These are phyloP conservation scores for Theretra japonica DNA, from an alignment of 2,888 invertebrate species.

Conservation along the genomic window DNA sequence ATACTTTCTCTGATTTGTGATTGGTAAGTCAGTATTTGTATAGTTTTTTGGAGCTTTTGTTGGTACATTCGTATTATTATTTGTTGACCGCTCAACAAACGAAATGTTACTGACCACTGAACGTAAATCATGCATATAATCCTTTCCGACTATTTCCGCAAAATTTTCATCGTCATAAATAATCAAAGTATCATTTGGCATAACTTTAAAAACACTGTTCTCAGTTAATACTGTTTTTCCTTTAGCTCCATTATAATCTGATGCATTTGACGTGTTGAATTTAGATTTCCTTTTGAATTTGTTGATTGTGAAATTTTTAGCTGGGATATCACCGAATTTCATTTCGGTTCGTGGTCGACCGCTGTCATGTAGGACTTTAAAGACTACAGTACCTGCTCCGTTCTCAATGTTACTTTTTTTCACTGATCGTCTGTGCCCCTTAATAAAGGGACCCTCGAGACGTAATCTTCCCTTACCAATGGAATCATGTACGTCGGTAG, in stretches of 20 bases:
- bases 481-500: not conserved
- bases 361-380: slow-evolving; percentile 55
- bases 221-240: slow-evolving; percentile 32
- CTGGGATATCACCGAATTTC: slow-evolving; percentile 46
- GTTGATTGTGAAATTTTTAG: slow-evolving; percentile 32
- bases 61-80: no score
- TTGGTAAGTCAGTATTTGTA: no score
- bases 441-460: slow-evolving; percentile 36
- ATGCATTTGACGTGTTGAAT: not conserved
- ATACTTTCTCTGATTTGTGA: no score
- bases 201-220: slow-evolving; percentile 46
- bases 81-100: not conserved
- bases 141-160: not conserved
- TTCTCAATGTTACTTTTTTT: slow-evolving; percentile 39
- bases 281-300: slow-evolving; percentile 26
- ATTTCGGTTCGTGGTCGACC: slow-evolving; percentile 57
- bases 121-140: not conserved
- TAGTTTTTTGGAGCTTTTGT: no score
- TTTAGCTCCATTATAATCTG: slow-evolving; percentile 21
- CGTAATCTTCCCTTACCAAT: not conserved
- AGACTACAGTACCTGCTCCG: slow-evolving; percentile 44
- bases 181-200: slow-evolving; percentile 48
- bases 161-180: slow-evolving; percentile 38
- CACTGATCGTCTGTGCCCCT: slow-evolving; percentile 55
- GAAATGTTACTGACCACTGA: not conserved